Conservation (phyloP, 2,888 invertebrate species). For the Teleiodes luculella region DNA sequence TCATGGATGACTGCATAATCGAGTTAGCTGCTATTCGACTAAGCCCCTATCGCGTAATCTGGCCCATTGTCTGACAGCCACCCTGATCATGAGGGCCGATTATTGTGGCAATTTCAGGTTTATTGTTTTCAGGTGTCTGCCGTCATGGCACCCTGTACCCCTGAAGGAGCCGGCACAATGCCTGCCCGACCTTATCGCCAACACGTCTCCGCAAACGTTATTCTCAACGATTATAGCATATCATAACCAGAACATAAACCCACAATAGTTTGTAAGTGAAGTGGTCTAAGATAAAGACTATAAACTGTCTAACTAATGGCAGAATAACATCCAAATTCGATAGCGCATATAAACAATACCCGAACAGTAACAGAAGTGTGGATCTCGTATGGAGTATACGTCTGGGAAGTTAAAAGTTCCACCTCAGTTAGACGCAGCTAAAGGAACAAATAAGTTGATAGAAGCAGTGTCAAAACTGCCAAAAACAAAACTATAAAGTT, state of each 20-base stretch:
- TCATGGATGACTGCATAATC: slow-evolving; percentile 77
- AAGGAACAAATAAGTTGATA: slow-evolving; percentile 76
- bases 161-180: slow-evolving; percentile 54
- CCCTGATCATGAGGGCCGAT: slow-evolving; percentile 73
- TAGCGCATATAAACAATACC: slow-evolving; percentile 51
- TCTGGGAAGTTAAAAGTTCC: slow-evolving; percentile 70
- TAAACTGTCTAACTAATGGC: slow-evolving; percentile 24
- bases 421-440: slow-evolving; percentile 64
- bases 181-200: slow-evolving; percentile 42
- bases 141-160: slow-evolving; percentile 38
- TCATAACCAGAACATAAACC: slow-evolving; percentile 19
- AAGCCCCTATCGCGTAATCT: slow-evolving; percentile 75
- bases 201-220: slow-evolving; percentile 46
- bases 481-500: slow-evolving; percentile 80
- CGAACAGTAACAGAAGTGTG: slow-evolving; percentile 49
- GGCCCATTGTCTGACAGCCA: slow-evolving; percentile 71
- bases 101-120: slow-evolving; percentile 74
- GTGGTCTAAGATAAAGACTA: slow-evolving; percentile 15
- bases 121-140: slow-evolving; percentile 74
- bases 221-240: slow-evolving; percentile 30
- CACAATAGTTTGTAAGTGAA: background rate
- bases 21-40: slow-evolving; percentile 76
- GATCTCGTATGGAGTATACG: slow-evolving; percentile 64
- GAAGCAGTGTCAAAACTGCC: slow-evolving; percentile 76
- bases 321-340: slow-evolving; percentile 34